phyloP scores from a whole-genome alignment of 1,140 invertebrate species.

The Diuraphis noxia region DNA sequence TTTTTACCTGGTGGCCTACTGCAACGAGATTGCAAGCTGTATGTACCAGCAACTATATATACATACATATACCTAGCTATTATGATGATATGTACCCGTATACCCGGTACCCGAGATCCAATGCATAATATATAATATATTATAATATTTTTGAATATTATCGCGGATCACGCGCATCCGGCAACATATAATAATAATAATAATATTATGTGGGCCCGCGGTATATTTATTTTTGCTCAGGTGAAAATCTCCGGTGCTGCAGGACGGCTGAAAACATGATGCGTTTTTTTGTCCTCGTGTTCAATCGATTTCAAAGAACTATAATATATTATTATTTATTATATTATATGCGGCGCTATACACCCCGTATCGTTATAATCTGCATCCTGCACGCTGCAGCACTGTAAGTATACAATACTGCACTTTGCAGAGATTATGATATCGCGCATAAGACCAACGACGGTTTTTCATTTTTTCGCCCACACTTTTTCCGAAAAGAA shows the following conservation, averaged over 20 bases:
- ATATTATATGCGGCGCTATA: neutral
- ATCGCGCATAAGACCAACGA: too few relatives aligned
- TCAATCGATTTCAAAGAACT: neutral
- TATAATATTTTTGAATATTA: constrained; percentile 39
- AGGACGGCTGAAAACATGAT: neutral
- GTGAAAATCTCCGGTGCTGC: neutral
- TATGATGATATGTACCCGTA: neutral
- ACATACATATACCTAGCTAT: too few relatives aligned
- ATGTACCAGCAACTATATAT: neutral
- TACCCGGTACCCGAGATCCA: neutral
- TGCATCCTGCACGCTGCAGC: neutral
- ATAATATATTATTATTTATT: neutral
- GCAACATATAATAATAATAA: neutral
- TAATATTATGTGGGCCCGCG: neutral
- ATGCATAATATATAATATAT: neutral
- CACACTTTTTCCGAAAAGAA: neutral
- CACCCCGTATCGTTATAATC: neutral
- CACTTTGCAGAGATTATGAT: neutral
- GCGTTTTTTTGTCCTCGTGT: neutral
- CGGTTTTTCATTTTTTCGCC: neutral
- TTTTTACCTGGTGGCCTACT: constrained; percentile 39
- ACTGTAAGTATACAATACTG: neutral
- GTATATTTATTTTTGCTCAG: neutral
- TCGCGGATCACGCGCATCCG: constrained; percentile 7
- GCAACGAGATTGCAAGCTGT: neutral